Evolutionary conservation across 2,113 vertebrate species (phyloP).

Genomic region (Burhinus oedicnemus): DNA sequence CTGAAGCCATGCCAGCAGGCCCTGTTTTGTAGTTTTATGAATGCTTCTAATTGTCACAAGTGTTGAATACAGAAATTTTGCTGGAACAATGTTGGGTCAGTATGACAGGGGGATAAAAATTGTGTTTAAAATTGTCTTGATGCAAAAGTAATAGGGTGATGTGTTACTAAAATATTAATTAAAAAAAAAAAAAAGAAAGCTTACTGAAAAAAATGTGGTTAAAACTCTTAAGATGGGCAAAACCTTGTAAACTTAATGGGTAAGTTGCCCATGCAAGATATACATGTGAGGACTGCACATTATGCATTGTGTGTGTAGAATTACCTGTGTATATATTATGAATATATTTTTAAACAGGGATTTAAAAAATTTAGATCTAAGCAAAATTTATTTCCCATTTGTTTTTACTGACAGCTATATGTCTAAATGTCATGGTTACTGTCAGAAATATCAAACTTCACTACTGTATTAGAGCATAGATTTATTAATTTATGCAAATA

Average conservation of each 20-base stretch:
- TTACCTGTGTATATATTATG: accelerated
- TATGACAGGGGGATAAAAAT: background rate
- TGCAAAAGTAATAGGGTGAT: background rate
- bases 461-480: background rate
- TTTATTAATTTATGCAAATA: background rate
- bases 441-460: background rate
- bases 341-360: background rate
- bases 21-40: background rate
- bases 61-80: background rate
- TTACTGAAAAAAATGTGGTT: background rate
- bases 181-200: background rate
- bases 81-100: background rate
- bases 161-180: background rate
- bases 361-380: background rate
- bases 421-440: background rate
- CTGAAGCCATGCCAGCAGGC: background rate
- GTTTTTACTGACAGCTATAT: background rate
- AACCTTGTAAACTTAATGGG: background rate
- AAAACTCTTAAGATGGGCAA: background rate
- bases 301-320: background rate
- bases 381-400: background rate
- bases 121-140: background rate
- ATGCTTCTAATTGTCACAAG: background rate
- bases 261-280: background rate
- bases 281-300: background rate